Percentiles rank a stretch among this genome's conserved stretches.
Conservation (phyloP, 2,888 invertebrate genomes). For the Philopedon plagiatum region DNA sequence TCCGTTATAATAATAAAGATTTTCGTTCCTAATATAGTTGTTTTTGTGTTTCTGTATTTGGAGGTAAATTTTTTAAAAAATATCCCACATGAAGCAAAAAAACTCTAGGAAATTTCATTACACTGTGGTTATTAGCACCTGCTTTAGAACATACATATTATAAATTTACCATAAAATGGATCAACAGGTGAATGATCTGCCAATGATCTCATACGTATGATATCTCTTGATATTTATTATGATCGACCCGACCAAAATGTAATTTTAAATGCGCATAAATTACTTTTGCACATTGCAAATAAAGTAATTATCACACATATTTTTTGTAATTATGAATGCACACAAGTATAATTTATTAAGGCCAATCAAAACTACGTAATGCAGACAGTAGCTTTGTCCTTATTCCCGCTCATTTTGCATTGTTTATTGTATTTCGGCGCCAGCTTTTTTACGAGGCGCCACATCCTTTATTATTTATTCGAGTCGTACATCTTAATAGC, state of each 20-base stretch:
- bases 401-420: constrained; percentile 35
- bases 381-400: constrained; percentile 40
- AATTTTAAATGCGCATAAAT: constrained; percentile 6
- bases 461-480: constrained; percentile 47
- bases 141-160: no score
- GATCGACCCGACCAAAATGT: neutral
- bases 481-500: constrained; percentile 46
- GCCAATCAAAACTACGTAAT: constrained; percentile 20
- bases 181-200: neutral
- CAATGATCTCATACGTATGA: constrained; percentile 4
- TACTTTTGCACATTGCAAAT: constrained; percentile 4
- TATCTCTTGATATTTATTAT: neutral
- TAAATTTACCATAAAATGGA: no score
- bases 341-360: constrained; percentile 17
- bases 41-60: no score
- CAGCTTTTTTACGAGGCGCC: constrained; percentile 48
- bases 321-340: constrained; percentile 10
- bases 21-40: no score
- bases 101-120: no score
- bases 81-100: no score
- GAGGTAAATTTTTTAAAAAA: no score
- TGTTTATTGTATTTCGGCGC: constrained; percentile 52
- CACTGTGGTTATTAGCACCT: no score
- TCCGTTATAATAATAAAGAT: no score
- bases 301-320: constrained; percentile 6